Evolutionary conservation across 2,113 vertebrate genomes (phyloP).

Genomic region (Parus major): DNA sequence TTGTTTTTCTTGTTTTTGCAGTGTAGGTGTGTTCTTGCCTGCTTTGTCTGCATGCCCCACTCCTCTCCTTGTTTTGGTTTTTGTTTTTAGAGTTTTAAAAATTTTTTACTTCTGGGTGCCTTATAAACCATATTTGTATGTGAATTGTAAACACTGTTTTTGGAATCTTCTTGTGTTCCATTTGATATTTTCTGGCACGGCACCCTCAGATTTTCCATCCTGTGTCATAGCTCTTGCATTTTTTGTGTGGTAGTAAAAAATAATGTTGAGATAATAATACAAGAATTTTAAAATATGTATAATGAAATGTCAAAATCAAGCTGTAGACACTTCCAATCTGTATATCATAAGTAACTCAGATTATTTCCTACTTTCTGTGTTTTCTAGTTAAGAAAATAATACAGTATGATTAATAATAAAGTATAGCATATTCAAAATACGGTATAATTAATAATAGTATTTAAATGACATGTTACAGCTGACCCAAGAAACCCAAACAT

Average conservation of each 20-base stretch:
- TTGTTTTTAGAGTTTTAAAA: background rate
- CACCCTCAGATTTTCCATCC: background rate
- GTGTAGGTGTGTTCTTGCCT: background rate
- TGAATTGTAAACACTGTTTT: background rate
- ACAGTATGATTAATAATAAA: background rate
- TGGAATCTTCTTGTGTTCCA: background rate
- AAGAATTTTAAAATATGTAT: background rate
- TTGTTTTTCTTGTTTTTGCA: background rate
- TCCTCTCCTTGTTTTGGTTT: fast-evolving
- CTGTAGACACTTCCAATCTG: background rate
- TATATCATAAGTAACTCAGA: background rate
- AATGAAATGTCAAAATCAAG: background rate
- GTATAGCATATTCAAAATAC: background rate
- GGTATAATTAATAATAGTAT: background rate
- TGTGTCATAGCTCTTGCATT: background rate
- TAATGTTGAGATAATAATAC: background rate
- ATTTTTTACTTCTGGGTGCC: background rate
- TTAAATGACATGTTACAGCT: background rate
- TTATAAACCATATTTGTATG: background rate
- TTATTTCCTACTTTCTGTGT: background rate
- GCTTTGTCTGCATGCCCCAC: background rate
- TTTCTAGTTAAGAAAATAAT: background rate
- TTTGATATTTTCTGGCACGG: background rate
- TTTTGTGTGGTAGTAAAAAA: background rate
- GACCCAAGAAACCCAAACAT: fast-evolving